Percentiles rank a stretch among this genome's conserved stretches.
Conservation (phyloP, 2,113 vertebrate species). For the Mirounga angustirostris region DNA sequence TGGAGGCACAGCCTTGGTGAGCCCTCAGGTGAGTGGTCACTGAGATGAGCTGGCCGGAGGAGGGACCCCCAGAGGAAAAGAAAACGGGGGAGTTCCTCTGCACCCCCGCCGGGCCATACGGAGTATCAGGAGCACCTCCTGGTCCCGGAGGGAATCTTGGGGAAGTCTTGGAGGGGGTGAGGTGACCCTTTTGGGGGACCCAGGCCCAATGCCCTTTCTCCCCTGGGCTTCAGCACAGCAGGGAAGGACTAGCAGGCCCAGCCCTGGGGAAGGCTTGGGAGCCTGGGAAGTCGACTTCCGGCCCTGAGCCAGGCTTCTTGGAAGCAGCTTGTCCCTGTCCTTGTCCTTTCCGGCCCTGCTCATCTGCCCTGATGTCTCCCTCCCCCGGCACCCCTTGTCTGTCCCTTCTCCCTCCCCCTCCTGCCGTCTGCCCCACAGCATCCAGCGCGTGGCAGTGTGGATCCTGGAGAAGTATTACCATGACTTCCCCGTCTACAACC, state of each 20-base stretch:
- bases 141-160: neutral
- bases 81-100: neutral
- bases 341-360: conserved; percentile 64
- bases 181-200: neutral
- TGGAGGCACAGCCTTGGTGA: neutral
- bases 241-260: conserved; percentile 18
- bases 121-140: neutral
- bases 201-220: neutral
- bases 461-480: conserved; percentile 98
- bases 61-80: neutral
- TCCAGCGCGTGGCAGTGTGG: conserved; percentile 97
- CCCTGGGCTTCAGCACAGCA: neutral
- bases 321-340: conserved; percentile 65
- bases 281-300: conserved; percentile 71
- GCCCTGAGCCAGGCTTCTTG: conserved; percentile 64
- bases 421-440: conserved; percentile 87
- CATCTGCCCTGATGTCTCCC: conserved; percentile 64
- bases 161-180: neutral
- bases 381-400: neutral
- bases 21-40: neutral
- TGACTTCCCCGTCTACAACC: conserved; percentile 98
- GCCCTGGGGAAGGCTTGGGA: conserved; percentile 51
- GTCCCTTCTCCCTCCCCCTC: conserved; percentile 27
- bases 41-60: neutral
- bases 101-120: too few relatives aligned